Evolutionary conservation across 1,140 invertebrate genomes (phyloP), one percentile per base, ranked within the genome.

Genomic region (Potamilus streckersoni): DNA sequence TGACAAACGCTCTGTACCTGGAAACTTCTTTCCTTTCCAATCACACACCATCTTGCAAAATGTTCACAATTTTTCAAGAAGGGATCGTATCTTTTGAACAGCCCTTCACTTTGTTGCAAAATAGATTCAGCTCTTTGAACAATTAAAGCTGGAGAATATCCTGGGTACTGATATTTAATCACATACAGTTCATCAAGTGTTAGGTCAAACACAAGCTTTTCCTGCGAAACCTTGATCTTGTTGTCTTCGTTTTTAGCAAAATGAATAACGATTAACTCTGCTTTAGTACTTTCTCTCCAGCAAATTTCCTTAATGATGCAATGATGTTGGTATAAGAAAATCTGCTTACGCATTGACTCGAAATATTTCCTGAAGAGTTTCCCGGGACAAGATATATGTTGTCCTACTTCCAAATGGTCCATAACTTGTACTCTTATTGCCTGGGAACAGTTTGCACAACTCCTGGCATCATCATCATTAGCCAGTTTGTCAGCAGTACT

Each of bases 41-140:
- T 55, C 13, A 75, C 73, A 70, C 73, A 75, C 73, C 73, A 75
- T 5, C 67, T 69, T 56, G 68, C 68, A 60, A 75, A 76, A 71
- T 76, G 74, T 62, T 76, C 74, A 61, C 74, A 76, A 38, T 76
- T 76, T 20, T 59, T 49, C 6, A 31, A 55, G 23, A 67, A 5
- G 31, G 71, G 4, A 67, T 71, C 60, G 57, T 76, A 76, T 2
- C 20, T 59, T 56, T 64, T 67, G 49, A 71, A 71, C 20, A 49
- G 38, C 1, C 67, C 31, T 1, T 17, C 56, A 16, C 62, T 60
- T 69, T 64, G 2, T 20, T 56, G 17, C 23, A 71, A 20, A 62
- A 71, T 62, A 2, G 62, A 71, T 76, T 76, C 69, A 2, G 74
- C 74, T 66, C 74, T 70, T 14, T 56, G 2, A 17, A 76, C 69